These are phyloP conservation scores for Protomyctophum bolini DNA, from an alignment of 2,113 vertebrate species.

Conservation along the genomic window DNA sequence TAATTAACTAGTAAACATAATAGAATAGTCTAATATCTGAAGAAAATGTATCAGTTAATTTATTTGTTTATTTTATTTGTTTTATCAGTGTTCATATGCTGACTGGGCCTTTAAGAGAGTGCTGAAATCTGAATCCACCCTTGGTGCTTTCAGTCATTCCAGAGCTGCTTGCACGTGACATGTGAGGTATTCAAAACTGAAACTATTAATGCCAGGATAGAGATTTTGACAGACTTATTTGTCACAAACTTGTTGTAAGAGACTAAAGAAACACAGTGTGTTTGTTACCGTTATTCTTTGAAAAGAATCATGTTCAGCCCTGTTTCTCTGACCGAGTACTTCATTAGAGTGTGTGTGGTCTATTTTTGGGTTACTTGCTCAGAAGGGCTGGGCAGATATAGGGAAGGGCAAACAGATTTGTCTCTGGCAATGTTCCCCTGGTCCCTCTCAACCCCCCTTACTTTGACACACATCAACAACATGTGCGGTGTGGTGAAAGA, in stretches of 20 bases:
- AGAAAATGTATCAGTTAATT: no score
- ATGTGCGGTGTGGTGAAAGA: constrained; percentile 35
- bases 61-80: no score
- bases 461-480: constrained; percentile 43
- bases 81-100: no score
- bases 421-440: constrained; percentile 35
- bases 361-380: constrained; percentile 77
- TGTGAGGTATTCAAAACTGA: constrained; percentile 1
- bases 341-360: constrained; percentile 61
- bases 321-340: constrained; percentile 56
- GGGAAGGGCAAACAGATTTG: constrained; percentile 69
- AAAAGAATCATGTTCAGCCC: constrained; percentile 15
- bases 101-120: constrained; percentile 66
- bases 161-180: constrained; percentile 34
- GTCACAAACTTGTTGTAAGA: no score
- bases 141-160: constrained; percentile 44
- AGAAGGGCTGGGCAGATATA: constrained; percentile 42
- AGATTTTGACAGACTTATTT: neutral
- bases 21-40: no score
- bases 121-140: constrained; percentile 72
- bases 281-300: constrained; percentile 1
- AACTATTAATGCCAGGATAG: neutral
- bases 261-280: neutral
- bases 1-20: no score
- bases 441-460: constrained; percentile 23